Evolutionary conservation across 1,140 invertebrate genomes (phyloP).

Genomic region (Aphis craccivora): DNA sequence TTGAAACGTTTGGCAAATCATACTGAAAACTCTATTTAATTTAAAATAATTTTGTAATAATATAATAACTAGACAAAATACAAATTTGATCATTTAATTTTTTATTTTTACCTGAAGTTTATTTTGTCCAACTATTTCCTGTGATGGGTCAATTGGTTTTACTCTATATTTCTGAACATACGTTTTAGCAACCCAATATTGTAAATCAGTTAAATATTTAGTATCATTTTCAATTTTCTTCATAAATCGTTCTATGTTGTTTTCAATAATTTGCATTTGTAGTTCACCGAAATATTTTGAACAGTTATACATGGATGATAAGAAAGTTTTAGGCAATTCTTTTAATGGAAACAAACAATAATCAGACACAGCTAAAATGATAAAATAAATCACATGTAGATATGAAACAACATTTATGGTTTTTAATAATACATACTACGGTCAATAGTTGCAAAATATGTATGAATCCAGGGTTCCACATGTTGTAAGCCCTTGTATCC

Average conservation of each 20-base stretch:
- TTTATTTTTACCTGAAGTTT: constrained; percentile 37
- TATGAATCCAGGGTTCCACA: constrained; percentile 51
- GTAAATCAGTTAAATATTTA: background rate
- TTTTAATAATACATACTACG: constrained; percentile 25
- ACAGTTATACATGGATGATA: constrained; percentile 43
- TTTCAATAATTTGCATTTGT: constrained; percentile 47
- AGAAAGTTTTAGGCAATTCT: constrained; percentile 47
- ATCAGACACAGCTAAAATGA: background rate
- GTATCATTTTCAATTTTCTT: background rate
- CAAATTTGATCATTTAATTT: background rate
- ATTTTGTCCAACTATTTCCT: constrained; percentile 46
- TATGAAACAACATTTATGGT: background rate
- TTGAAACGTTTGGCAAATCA: constrained; percentile 40
- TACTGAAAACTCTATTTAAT: constrained; percentile 5
- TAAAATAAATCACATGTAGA: background rate
- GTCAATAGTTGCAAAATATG: constrained; percentile 22
- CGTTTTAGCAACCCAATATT: constrained; percentile 23
- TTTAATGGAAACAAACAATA: constrained; percentile 36
- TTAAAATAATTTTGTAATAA: background rate
- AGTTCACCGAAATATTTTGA: constrained; percentile 54
- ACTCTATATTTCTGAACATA: constrained; percentile 21
- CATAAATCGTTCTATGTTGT: constrained; percentile 35
- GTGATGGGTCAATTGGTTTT: constrained; percentile 13
- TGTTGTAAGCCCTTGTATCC: constrained; percentile 66
- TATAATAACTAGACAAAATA: background rate